phyloP scores from a whole-genome alignment of 2,113 vertebrate genomes.

The Okapia johnstoni region DNA sequence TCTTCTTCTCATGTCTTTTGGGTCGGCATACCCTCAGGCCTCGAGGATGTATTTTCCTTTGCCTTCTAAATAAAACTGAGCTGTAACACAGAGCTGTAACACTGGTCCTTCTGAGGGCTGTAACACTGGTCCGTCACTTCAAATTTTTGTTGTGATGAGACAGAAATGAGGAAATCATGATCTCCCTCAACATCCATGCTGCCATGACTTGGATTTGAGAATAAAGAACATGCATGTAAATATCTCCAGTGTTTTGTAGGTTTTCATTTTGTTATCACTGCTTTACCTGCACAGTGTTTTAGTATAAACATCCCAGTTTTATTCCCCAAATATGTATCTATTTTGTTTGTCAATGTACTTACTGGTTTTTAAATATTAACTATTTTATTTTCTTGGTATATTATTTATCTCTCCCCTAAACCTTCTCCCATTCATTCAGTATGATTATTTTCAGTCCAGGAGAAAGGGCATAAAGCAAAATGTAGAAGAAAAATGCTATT shows the following conservation, averaged over 20 bases:
- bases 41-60: neutral
- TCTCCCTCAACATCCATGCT: neutral
- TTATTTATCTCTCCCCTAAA: neutral
- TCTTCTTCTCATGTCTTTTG: neutral
- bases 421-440: neutral
- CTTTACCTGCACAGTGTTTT: neutral
- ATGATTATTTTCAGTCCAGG: neutral
- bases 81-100: neutral
- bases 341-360: neutral
- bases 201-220: neutral
- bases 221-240: neutral
- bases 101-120: neutral
- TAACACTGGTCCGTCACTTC: neutral
- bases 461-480: neutral
- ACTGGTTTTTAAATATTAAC: neutral
- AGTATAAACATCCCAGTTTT: neutral
- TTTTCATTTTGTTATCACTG: neutral
- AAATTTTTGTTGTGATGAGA: neutral
- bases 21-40: fast-evolving
- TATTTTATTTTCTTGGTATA: neutral
- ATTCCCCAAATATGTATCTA: neutral
- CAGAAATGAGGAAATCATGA: neutral
- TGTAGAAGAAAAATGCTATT: neutral
- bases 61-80: neutral
- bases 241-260: neutral